These are phyloP conservation scores for Malacoctenus gilli DNA, from an alignment of 2,797 vertebrate genomes.

Conservation along the genomic window DNA sequence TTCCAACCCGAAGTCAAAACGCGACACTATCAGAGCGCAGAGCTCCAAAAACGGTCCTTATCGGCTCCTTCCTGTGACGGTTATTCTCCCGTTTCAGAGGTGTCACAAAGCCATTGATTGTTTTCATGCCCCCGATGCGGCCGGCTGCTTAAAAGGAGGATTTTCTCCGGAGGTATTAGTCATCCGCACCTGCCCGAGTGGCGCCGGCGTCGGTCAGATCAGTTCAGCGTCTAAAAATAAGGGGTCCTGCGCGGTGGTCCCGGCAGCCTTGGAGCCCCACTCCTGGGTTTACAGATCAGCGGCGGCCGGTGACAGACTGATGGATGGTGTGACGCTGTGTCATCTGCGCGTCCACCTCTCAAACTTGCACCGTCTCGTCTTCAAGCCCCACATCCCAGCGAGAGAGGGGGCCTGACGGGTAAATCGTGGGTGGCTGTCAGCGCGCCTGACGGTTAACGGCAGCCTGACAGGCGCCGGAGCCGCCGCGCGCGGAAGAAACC, in stretches of 20 bases:
- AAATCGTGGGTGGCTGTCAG: conserved; percentile 57
- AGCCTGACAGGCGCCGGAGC: conserved; percentile 41
- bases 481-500: conserved; percentile 10
- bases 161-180: conserved; percentile 43
- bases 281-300: conserved; percentile 76
- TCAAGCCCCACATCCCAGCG: conserved; percentile 11
- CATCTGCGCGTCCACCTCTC: conserved; percentile 48
- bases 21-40: too few relatives aligned
- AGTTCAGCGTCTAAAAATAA: conserved; percentile 27
- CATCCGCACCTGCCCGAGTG: conserved; percentile 50
- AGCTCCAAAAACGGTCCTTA: too few relatives aligned
- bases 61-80: too few relatives aligned
- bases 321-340: conserved; percentile 78
- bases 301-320: conserved; percentile 74
- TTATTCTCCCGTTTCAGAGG: conserved; percentile 28
- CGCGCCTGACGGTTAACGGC: conserved; percentile 46
- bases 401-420: conserved; percentile 45
- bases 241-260: conserved; percentile 8
- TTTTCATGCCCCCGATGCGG: conserved; percentile 20
- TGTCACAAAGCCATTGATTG: conserved; percentile 34
- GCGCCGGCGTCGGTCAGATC: conserved; percentile 26
- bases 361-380: conserved; percentile 5
- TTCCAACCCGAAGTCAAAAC: too few relatives aligned
- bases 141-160: conserved; percentile 7
- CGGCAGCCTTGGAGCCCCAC: conserved; percentile 43